Percentiles rank a stretch among this genome's conserved stretches.
Conservation (phyloP, 1,140 invertebrate genomes). For the Ips nitidus region DNA sequence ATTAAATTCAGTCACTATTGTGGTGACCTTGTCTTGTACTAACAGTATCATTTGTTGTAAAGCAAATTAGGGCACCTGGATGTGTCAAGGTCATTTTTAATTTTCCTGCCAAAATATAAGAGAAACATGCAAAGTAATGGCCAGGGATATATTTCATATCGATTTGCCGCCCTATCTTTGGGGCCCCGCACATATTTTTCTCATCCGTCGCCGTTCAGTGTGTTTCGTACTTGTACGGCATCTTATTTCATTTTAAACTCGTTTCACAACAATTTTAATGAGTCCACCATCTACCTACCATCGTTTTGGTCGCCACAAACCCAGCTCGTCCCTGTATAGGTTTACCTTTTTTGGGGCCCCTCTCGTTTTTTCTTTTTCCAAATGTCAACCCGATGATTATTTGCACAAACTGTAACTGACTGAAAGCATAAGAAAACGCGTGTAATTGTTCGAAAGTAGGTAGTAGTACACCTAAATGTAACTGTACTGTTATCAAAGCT, state of each 20-base stretch:
- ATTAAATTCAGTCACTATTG: too few species aligned
- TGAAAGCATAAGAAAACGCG: background rate
- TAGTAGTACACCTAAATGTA: background rate
- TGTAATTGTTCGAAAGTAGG: conserved; percentile 14
- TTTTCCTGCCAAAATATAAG: too few species aligned
- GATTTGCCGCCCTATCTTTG: conserved; percentile 20
- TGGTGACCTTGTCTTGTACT: too few species aligned
- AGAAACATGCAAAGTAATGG: too few species aligned
- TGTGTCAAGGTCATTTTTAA: too few species aligned
- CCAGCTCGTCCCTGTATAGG: background rate
- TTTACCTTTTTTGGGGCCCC: conserved; percentile 6
- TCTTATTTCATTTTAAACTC: conserved; percentile 35
- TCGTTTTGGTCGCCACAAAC: background rate
- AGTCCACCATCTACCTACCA: conserved; percentile 30
- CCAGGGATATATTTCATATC: conserved; percentile 21
- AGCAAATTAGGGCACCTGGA: too few species aligned
- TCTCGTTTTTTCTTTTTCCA: conserved; percentile 8
- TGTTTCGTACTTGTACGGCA: conserved; percentile 29
- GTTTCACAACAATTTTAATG: conserved; percentile 38
- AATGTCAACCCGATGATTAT: conserved; percentile 16
- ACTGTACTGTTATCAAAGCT: background rate
- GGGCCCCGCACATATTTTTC: conserved; percentile 9
- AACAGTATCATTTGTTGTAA: too few species aligned
- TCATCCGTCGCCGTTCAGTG: conserved; percentile 16
- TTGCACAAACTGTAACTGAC: background rate